Conservation (phyloP, 2,888 invertebrate species). For the Minunthozetes semirufus region DNA sequence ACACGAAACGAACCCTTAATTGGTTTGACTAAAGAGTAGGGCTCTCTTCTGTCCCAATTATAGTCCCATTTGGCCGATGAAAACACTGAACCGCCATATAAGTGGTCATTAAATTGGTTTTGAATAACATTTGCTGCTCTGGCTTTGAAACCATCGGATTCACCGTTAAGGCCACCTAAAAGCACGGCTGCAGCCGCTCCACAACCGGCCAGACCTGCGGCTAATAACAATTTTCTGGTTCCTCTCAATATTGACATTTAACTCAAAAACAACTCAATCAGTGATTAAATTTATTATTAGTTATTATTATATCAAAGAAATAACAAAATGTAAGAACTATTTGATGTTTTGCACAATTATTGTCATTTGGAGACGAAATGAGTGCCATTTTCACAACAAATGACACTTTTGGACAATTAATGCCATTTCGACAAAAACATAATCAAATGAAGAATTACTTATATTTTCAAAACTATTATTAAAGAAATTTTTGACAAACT, state of each 20-base stretch:
- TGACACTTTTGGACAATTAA: neutral
- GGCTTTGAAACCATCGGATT: slow-evolving; percentile 36
- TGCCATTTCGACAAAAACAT: neutral
- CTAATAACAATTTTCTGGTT: slow-evolving; percentile 36
- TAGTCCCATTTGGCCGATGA: slow-evolving; percentile 61
- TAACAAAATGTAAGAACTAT: neutral
- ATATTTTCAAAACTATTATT: no score
- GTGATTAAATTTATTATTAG: neutral
- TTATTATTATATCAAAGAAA: neutral
- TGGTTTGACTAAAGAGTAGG: slow-evolving; percentile 63
- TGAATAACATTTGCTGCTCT: slow-evolving; percentile 26
- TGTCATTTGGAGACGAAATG: neutral
- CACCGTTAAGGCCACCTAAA: slow-evolving; percentile 36
- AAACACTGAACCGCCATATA: neutral
- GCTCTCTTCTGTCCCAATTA: slow-evolving; percentile 72
- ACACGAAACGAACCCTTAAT: slow-evolving; percentile 43
- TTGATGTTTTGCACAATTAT: neutral
- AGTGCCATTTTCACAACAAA: neutral
- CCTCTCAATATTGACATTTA: slow-evolving; percentile 38
- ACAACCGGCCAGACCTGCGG: slow-evolving; percentile 38
- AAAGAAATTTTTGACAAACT: no score
- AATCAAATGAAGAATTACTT: no score
- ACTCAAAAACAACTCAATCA: neutral
- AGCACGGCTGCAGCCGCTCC: slow-evolving; percentile 37
- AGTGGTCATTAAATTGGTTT: neutral